Evolutionary conservation across 2,113 vertebrate genomes (phyloP), one percentile per base, ranked within the genome.

Genomic region (Macquaria ambigua): DNA sequence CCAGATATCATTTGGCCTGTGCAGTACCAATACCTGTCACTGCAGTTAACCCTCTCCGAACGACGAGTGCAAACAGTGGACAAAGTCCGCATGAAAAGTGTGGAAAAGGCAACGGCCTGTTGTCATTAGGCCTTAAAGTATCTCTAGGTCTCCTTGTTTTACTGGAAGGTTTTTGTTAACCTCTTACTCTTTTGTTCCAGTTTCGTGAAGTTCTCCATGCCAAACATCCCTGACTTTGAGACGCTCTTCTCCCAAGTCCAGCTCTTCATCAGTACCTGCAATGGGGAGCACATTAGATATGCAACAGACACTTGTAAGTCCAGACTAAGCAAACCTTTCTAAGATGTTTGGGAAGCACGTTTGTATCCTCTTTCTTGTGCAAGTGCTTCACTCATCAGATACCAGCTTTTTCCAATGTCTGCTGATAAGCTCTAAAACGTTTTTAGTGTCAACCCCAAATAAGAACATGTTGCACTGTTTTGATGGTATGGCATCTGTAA

Each of bases 181-280:
- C n/a, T 53, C 39, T 15, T 37, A 41, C 56, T 39, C 86, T 93
- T n/a, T 50, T 10, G 0, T 50, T 87, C 1, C 87, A 99, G 98
- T 96, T 99, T 99, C 95, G 98, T 99, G 92, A 99, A 99, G 96
- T 99, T 99, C 95, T 99, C 98, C 93, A 99, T 99, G 98, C 98
- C 98, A 96, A 99, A 97, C 95, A 97, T 99, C 96, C 98, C 98
- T 80, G 98, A 99, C 94, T 99, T 99, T 82, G 98, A 99, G 96
- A 99, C 98, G 0, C 95, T 99, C 82, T 99, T 99, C 95, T 99
- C 98, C 69, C 98, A 99, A 96, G 98, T 99, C 92, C 98, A 99
- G 93, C 97, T 99, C 91, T 99, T 99, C 95, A 99, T 99, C 94
- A 99, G 98, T 93, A 98, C 98, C 86, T 99, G 98, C 94, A 99